These are phyloP conservation scores for Carollia perspicillata DNA, from an alignment of 2,113 vertebrate genomes.

Conservation along the genomic window DNA sequence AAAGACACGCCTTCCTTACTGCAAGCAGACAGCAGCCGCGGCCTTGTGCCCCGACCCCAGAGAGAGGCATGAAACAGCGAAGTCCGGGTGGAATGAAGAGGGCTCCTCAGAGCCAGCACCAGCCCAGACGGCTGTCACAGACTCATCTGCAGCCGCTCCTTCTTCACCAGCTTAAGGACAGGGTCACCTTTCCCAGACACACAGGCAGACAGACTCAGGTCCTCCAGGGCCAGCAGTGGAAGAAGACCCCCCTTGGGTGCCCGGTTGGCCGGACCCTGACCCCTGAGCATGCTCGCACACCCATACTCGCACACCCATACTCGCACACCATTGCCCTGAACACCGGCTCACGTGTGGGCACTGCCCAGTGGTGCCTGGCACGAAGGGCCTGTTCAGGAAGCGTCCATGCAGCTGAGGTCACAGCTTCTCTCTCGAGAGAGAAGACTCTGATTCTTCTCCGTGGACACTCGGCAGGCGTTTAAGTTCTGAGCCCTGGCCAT, in stretches of 20 bases:
- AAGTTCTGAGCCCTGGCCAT: neutral
- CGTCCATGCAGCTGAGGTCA: rapidly evolving
- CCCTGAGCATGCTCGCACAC: neutral
- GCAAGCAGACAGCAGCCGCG: neutral
- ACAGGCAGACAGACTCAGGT: neutral
- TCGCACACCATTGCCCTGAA: neutral
- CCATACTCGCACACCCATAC: no score
- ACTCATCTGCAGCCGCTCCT: neutral
- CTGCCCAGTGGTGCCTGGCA: neutral
- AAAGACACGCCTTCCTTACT: neutral
- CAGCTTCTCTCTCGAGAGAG: neutral
- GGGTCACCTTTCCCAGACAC: neutral
- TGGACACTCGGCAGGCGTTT: neutral
- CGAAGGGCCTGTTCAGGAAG: neutral
- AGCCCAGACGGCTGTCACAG: no score
- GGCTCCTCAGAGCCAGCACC: neutral
- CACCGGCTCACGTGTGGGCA: neutral
- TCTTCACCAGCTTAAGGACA: neutral
- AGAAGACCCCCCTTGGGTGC: neutral
- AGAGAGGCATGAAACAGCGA: neutral
- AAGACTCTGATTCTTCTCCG: neutral
- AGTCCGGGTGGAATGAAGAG: neutral
- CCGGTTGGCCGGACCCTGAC: no score
- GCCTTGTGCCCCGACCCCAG: neutral
- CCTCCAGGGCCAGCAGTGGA: neutral